A percentile compares a stretch with the other conserved stretches of the same genome.
These are phyloP conservation scores for Antheraea mylitta DNA, from an alignment of 1,140 invertebrate species.

Conservation along the genomic window DNA sequence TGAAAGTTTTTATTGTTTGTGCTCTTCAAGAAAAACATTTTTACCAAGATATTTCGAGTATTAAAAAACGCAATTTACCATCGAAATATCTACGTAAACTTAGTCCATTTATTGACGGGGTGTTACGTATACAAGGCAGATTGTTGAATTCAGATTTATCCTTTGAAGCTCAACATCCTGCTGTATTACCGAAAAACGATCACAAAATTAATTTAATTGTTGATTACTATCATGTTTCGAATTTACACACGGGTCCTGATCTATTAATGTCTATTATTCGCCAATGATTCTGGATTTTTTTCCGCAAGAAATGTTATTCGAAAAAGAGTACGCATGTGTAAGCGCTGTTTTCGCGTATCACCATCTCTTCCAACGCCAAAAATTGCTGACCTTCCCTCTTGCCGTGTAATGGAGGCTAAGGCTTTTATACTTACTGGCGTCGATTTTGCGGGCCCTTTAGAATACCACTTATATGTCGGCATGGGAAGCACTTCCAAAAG, in stretches of 20 bases:
- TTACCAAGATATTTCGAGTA: too few relatives aligned
- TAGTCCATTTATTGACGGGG: too few relatives aligned
- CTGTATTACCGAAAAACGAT: not conserved
- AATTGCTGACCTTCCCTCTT: not conserved
- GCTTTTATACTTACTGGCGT: not conserved
- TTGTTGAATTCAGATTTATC: not conserved
- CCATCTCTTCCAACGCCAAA: not conserved
- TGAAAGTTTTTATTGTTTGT: too few relatives aligned
- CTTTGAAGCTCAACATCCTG: not conserved
- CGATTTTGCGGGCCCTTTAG: not conserved
- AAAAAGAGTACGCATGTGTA: not conserved
- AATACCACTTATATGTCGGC: too few relatives aligned
- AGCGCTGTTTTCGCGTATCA: not conserved
- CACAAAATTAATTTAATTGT: not conserved
- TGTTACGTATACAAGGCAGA: not conserved
- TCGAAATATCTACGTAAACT: too few relatives aligned
- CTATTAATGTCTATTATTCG: not conserved
- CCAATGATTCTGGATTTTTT: not conserved
- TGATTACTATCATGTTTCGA: not conserved
- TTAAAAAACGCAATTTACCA: too few relatives aligned
- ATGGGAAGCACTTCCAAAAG: too few relatives aligned
- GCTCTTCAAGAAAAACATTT: too few relatives aligned
- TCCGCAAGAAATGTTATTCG: not conserved
- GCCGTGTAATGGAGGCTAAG: not conserved
- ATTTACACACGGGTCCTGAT: not conserved